Percentiles rank a stretch among this genome's conserved stretches.
Conservation (phyloP, 2,113 vertebrate species). For the Anguilla rostrata region DNA sequence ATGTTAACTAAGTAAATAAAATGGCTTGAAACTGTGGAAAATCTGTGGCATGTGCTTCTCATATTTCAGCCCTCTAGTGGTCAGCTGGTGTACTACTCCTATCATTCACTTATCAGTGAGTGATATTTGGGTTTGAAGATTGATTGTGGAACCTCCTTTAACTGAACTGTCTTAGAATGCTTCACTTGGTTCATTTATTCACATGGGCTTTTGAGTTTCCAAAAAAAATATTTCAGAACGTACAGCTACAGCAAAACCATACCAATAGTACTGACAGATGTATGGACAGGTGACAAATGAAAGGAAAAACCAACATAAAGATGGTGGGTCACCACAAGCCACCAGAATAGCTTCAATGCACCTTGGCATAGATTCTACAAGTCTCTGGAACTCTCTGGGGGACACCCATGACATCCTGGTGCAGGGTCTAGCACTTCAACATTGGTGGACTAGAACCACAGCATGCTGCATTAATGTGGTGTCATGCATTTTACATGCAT, state of each 20-base stretch:
- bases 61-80: conserved; percentile 44
- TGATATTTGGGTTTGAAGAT: neutral
- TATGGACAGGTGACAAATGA: too few species aligned
- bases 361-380: too few species aligned
- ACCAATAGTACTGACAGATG: too few species aligned
- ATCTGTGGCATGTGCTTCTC: neutral
- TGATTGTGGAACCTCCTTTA: neutral
- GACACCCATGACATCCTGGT: neutral
- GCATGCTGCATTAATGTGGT: neutral
- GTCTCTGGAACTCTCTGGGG: too few species aligned
- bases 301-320: too few species aligned
- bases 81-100: conserved; percentile 19
- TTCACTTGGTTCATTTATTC: too few species aligned
- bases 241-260: too few species aligned
- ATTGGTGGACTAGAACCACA: neutral
- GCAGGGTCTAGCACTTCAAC: too few species aligned
- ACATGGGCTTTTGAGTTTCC: neutral
- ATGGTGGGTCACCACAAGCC: too few species aligned
- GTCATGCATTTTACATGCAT: neutral
- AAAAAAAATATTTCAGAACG: neutral
- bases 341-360: too few species aligned
- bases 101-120: neutral
- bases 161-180: neutral
- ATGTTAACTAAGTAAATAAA: too few species aligned
- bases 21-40: too few species aligned